Percentiles rank a stretch among this genome's conserved stretches.
Evolutionary conservation across 2,888 invertebrate genomes (phyloP).

Genomic region (Ectropis crepuscularia): DNA sequence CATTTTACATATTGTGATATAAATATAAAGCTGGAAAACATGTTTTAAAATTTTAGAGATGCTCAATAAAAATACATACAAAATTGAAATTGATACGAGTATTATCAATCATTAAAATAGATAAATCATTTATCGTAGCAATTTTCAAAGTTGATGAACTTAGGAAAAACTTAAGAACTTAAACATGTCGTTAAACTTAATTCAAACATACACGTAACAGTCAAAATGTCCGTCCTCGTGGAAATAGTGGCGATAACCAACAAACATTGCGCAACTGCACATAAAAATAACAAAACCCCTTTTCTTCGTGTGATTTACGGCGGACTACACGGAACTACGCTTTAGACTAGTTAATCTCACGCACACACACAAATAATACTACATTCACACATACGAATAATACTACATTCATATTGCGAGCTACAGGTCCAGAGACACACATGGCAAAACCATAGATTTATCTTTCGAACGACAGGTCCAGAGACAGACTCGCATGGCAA

Average conservation of each 20-base stretch:
- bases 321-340: slow-evolving; percentile 48
- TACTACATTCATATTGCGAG: no score
- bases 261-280: slow-evolving; percentile 60
- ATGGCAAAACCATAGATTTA: not conserved
- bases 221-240: slow-evolving; percentile 45
- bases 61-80: no score
- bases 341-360: slow-evolving; percentile 28
- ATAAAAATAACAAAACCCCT: slow-evolving; percentile 65
- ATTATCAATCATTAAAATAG: no score
- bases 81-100: no score
- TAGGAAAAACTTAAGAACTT: slow-evolving; percentile 9
- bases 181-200: slow-evolving; percentile 1
- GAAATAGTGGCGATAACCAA: slow-evolving; percentile 43
- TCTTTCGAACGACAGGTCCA: not conserved
- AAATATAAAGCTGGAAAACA: no score
- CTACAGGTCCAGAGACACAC: not conserved
- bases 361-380: slow-evolving; percentile 35
- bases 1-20: no score
- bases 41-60: no score
- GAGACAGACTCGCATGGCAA: not conserved
- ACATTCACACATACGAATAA: slow-evolving; percentile 19
- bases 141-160: not conserved
- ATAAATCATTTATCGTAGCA: no score
- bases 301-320: slow-evolving; percentile 61
- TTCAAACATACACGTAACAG: slow-evolving; percentile 4